Conservation (phyloP, 2,113 vertebrate genomes). For the Heliornis fulica region DNA sequence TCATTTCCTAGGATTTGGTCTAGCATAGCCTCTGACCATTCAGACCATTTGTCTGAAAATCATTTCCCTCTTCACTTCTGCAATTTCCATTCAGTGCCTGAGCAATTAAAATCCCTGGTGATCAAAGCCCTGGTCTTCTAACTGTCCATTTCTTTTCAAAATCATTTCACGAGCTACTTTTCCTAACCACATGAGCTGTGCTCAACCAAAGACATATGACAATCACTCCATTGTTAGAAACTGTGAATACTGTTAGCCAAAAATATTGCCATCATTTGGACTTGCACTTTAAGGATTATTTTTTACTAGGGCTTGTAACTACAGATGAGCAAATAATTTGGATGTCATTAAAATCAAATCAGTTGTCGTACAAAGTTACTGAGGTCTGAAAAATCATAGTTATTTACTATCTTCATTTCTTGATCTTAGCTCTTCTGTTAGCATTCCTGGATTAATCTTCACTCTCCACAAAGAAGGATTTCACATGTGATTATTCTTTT, state of each 20-base stretch:
- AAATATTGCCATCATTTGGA: slow-evolving; percentile 49
- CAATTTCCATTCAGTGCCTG: slow-evolving; percentile 47
- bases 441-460: neutral
- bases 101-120: slow-evolving; percentile 54
- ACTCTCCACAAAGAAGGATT: neutral
- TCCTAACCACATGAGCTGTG: neutral
- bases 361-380: neutral
- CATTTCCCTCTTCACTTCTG: slow-evolving; percentile 51
- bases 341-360: slow-evolving; percentile 11
- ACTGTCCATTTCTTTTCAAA: slow-evolving; percentile 48
- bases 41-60: slow-evolving; percentile 36
- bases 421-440: neutral
- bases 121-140: slow-evolving; percentile 48
- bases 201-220: neutral
- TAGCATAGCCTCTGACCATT: slow-evolving; percentile 40
- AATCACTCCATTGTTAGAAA: slow-evolving; percentile 27
- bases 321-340: neutral
- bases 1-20: slow-evolving; percentile 53
- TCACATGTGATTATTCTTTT: neutral
- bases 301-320: slow-evolving; percentile 17
- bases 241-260: slow-evolving; percentile 23
- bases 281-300: slow-evolving; percentile 6
- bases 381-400: neutral
- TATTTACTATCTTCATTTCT: neutral
- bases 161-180: neutral